These are phyloP conservation scores for Hylaeus anthracinus DNA, from an alignment of 1,140 invertebrate genomes.

Conservation along the genomic window DNA sequence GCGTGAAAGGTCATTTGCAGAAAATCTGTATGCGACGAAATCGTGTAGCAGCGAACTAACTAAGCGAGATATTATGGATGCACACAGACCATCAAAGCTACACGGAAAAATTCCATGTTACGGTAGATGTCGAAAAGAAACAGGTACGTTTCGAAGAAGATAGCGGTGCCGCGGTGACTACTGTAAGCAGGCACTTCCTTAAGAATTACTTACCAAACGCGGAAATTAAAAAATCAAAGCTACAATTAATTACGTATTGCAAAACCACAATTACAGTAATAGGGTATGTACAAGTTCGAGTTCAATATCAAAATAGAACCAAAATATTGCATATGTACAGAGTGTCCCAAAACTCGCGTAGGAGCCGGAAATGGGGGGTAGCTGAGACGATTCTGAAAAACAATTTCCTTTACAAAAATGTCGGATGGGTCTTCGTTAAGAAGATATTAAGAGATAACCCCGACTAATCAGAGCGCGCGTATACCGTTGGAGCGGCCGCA, in stretches of 20 bases:
- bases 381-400: too few relatives aligned
- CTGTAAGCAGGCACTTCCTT: background rate
- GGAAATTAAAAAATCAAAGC: background rate
- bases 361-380: too few relatives aligned
- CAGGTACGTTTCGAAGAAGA: slow-evolving; percentile 7
- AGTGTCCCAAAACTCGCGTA: too few relatives aligned
- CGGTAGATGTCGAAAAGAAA: background rate
- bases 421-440: too few relatives aligned
- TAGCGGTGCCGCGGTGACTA: slow-evolving; percentile 4
- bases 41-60: background rate
- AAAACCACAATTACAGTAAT: background rate
- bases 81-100: background rate
- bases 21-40: background rate
- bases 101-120: background rate
- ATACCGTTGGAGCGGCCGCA: too few relatives aligned
- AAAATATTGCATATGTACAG: slow-evolving; percentile 9
- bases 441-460: too few relatives aligned
- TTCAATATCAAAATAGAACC: background rate
- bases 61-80: background rate
- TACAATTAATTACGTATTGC: slow-evolving; percentile 8
- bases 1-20: background rate
- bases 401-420: too few relatives aligned
- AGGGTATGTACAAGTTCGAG: background rate
- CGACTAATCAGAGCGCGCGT: too few relatives aligned
- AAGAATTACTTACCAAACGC: background rate